Percentiles rank a stretch among this genome's conserved stretches.
Evolutionary conservation across 1,140 invertebrate genomes (phyloP).

Genomic region (Magallana ariakensis): DNA sequence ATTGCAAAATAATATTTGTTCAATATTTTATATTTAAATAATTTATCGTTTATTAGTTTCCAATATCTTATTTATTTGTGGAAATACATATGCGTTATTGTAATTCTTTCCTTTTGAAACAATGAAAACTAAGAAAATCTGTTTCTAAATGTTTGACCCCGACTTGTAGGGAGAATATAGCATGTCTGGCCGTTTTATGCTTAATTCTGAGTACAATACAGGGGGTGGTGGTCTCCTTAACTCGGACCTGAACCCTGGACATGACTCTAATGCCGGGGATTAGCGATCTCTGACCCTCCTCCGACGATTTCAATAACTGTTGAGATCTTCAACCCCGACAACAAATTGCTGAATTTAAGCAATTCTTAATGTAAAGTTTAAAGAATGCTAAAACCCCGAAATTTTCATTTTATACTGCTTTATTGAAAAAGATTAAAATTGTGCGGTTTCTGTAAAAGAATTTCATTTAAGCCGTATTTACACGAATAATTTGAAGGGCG

Average conservation of each 20-base stretch:
- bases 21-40: too few species aligned
- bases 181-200: background rate
- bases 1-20: too few species aligned
- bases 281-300: background rate
- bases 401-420: conserved; percentile 1
- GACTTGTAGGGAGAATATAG: too few species aligned
- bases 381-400: background rate
- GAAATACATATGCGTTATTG: too few species aligned
- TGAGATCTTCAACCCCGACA: background rate
- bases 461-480: background rate
- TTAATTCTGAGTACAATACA: background rate
- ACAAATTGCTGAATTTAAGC: background rate
- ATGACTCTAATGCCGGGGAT: background rate
- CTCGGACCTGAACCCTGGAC: background rate
- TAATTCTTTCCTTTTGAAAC: too few species aligned
- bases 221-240: background rate
- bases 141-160: too few species aligned
- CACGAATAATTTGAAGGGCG: background rate
- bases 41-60: too few species aligned
- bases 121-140: too few species aligned
- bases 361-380: background rate
- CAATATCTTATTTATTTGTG: too few species aligned
- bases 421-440: conserved; percentile 3
- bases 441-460: background rate
- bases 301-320: background rate